Conservation (phyloP, 2,797 vertebrate species). For the Zenarchopterus dispar region DNA sequence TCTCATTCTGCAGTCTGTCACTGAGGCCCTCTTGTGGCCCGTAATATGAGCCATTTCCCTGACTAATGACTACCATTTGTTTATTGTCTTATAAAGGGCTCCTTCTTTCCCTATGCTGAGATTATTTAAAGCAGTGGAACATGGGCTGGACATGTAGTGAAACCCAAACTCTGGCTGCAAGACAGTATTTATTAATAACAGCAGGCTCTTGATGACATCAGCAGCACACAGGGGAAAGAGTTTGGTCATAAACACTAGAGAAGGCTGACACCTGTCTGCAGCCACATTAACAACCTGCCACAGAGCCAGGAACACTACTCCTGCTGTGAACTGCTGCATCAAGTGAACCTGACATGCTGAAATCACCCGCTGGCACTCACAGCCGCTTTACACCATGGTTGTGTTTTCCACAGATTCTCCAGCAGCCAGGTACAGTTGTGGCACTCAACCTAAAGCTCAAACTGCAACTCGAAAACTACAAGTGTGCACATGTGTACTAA, state of each 20-base stretch:
- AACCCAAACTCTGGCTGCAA: constrained; percentile 48
- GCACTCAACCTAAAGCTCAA: no score
- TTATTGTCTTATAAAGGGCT: constrained; percentile 72
- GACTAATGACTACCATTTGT: constrained; percentile 60
- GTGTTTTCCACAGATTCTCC: no score
- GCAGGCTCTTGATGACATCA: constrained; percentile 63
- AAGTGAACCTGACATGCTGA: constrained; percentile 48
- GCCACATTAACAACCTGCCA: constrained; percentile 20
- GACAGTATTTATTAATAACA: constrained; percentile 70
- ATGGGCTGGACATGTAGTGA: constrained; percentile 43
- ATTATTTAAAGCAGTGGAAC: constrained; percentile 49
- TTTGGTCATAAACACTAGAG: constrained; percentile 66
- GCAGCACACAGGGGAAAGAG: constrained; percentile 33
- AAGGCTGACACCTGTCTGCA: constrained; percentile 74
- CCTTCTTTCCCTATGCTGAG: constrained; percentile 43
- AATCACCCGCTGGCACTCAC: constrained; percentile 34
- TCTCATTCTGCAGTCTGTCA: constrained; percentile 49
- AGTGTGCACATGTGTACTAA: no score
- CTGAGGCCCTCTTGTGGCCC: constrained; percentile 34
- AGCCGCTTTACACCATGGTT: no score
- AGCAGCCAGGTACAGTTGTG: no score
- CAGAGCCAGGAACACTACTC: not conserved
- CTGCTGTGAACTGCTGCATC: constrained; percentile 18
- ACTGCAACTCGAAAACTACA: no score
- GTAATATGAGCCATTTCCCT: constrained; percentile 45